phyloP scores from a whole-genome alignment of 2,797 vertebrate genomes.

The Halcyon leucocephala region DNA sequence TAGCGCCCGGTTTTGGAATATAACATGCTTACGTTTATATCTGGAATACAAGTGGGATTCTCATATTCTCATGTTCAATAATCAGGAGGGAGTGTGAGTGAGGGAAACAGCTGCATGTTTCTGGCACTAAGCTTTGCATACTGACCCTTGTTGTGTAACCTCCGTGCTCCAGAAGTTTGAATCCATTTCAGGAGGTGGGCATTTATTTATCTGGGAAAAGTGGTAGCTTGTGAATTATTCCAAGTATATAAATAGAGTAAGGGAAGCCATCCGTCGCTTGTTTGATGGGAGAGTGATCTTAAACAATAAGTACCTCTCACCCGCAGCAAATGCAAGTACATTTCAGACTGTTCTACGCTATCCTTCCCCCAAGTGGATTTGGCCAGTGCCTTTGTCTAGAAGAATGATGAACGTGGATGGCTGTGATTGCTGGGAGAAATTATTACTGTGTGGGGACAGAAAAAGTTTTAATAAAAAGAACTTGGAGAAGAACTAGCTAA shows the following conservation, averaged over 20 bases:
- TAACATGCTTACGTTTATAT: slow-evolving; percentile 61
- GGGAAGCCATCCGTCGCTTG: not conserved
- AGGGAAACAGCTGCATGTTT: slow-evolving; percentile 75
- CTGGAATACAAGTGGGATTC: slow-evolving; percentile 68
- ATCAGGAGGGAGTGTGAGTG: slow-evolving; percentile 72
- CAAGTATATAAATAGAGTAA: slow-evolving; percentile 56
- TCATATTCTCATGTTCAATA: slow-evolving; percentile 67
- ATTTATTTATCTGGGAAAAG: slow-evolving; percentile 58
- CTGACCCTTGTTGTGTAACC: slow-evolving; percentile 61
- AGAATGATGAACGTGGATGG: not conserved
- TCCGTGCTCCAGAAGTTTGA: slow-evolving; percentile 22
- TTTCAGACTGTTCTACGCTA: not conserved
- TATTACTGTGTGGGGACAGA: not conserved
- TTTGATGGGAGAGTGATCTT: not conserved
- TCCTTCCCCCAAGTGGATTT: not conserved
- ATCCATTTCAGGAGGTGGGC: slow-evolving; percentile 57
- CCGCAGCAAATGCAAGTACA: not conserved
- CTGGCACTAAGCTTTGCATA: slow-evolving; percentile 45
- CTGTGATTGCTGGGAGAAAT: not conserved
- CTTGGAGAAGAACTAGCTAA: not conserved
- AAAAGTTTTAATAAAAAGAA: slow-evolving; percentile 23
- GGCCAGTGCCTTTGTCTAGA: not conserved
- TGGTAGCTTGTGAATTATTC: slow-evolving; percentile 52
- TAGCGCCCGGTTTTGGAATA: slow-evolving; percentile 33
- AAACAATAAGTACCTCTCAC: slow-evolving; percentile 35